These are phyloP conservation scores for Thamnophis elegans DNA, from an alignment of 2,797 vertebrate genomes.

Conservation along the genomic window DNA sequence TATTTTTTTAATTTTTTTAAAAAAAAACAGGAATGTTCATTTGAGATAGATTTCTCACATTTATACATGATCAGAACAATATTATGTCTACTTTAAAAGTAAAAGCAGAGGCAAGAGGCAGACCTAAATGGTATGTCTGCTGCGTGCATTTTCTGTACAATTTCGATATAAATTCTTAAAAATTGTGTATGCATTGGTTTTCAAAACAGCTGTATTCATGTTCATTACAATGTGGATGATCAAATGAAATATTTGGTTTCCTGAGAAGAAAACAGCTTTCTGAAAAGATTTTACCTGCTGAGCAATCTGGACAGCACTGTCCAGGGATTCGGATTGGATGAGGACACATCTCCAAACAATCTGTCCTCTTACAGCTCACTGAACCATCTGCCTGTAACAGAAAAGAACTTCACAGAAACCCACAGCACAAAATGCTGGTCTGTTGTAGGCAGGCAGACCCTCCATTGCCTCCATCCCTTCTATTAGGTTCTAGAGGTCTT, in stretches of 20 bases:
- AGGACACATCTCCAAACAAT: conserved; percentile 77
- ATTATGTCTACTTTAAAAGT: not conserved
- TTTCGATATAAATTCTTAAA: not conserved
- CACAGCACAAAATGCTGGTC: not conserved
- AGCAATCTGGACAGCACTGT: conserved; percentile 80
- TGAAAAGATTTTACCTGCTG: conserved; percentile 66
- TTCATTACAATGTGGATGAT: not conserved
- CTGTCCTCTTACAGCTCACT: conserved; percentile 75
- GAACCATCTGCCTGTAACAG: conserved; percentile 73
- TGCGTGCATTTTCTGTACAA: not conserved
- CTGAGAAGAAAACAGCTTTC: not conserved
- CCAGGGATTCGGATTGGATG: conserved; percentile 77
- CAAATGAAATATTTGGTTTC: not conserved
- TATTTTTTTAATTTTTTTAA: not conserved
- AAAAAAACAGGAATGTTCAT: not conserved
- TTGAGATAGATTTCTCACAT: not conserved
- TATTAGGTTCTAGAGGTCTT: not conserved
- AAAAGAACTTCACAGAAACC: conserved; percentile 60
- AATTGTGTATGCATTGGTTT: not conserved
- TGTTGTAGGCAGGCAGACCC: not conserved
- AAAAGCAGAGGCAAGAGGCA: not conserved
- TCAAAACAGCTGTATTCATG: not conserved
- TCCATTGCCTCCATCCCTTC: not conserved
- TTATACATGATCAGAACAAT: not conserved
- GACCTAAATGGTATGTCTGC: not conserved